Evolutionary conservation across 2,797 vertebrate genomes (phyloP), one percentile per base, ranked within the genome.

Genomic region (Micrastur ruficollis): DNA sequence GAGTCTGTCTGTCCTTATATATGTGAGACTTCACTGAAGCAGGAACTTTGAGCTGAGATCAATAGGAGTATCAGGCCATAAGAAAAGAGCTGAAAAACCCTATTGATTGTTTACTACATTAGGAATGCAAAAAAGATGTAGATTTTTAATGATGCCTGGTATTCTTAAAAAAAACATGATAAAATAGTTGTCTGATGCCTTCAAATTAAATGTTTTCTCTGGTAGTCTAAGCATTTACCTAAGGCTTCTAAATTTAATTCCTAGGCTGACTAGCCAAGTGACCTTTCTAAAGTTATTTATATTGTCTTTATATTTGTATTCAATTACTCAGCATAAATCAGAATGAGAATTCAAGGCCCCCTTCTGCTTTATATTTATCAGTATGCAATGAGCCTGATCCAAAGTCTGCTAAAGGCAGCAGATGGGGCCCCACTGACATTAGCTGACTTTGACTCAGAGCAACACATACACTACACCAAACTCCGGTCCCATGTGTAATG

Each of bases 281-380:
- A 97, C 90, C 90, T 95, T 87, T 95, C 81, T 75, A 56, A 85
- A 92, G 86, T 96, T 97, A 92, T 97, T 97, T 95, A 91, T 95
- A 89, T 94, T 91, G 82, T 91, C 63, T 94, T 94, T 95, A 85
- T 86, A 74, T 93, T 95, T 95, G 90, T 92, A 97, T 95, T 95
- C 90, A 90, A 78, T 93, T 95, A 94, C 93, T 97, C 92, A 92
- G 86, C 94, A 89, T 96, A 97, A 96, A 92, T 96, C 90, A 95
- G 93, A 90, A 92, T 89, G 92, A 93, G 90, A 95, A 95, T 95
- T 93, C 93, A 94, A 94, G 83, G 71, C 94, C 14, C 65, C 6
- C 38, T 93, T 95, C 70, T 89, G 11, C 61, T 95, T 94, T 62
- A 68, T 87, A 89, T 95, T 95, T 95, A 94, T 93, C 86, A 90